These are phyloP conservation scores for Eupithecia pulchellata DNA, from an alignment of 2,888 invertebrate species.

Conservation along the genomic window DNA sequence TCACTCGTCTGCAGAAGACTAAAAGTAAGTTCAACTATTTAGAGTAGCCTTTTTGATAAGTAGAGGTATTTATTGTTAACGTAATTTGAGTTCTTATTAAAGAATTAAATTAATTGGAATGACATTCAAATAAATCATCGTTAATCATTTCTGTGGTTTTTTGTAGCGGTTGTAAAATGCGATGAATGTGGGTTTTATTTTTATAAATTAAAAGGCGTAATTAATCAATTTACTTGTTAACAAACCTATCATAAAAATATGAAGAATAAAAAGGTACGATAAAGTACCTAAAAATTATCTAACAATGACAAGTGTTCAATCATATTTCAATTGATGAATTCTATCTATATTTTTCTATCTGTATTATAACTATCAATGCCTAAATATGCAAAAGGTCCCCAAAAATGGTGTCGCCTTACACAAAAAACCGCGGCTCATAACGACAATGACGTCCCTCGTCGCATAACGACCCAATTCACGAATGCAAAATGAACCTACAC, in stretches of 20 bases:
- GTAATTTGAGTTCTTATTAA: conserved; percentile 18
- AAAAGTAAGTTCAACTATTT: conserved; percentile 27
- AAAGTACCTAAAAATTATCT: no score
- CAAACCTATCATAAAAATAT: not conserved
- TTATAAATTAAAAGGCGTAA: not conserved
- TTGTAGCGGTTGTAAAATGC: conserved; percentile 23
- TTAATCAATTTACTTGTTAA: not conserved
- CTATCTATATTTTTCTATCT: no score
- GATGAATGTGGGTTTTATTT: not conserved
- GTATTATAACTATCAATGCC: no score
- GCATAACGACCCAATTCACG: not conserved
- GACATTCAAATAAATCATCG: conserved; percentile 32
- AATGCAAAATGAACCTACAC: not conserved
- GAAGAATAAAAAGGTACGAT: no score
- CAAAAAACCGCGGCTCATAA: not conserved
- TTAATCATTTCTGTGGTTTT: conserved; percentile 27
- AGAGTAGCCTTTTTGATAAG: conserved; percentile 14
- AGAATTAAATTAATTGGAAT: conserved; percentile 31
- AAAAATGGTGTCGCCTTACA: not conserved
- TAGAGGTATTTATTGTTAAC: conserved; percentile 1
- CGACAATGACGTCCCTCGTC: not conserved
- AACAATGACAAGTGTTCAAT: no score
- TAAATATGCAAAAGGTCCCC: not conserved
- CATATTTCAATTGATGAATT: no score
- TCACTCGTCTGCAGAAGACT: not conserved